Evolutionary conservation across 1,140 invertebrate genomes (phyloP).

Genomic region (Drosophila miranda): DNA sequence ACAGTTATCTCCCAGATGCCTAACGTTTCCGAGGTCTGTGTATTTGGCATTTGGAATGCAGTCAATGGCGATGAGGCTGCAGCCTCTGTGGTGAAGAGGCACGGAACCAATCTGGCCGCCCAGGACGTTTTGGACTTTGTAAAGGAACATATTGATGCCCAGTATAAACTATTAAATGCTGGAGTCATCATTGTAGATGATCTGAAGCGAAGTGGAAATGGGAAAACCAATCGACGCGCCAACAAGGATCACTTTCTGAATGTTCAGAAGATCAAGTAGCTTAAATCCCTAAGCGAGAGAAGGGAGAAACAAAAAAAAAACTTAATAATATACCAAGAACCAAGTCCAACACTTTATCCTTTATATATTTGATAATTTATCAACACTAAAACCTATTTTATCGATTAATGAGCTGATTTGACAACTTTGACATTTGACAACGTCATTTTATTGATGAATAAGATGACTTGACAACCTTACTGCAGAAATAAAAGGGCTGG

Average conservation of each 20-base stretch:
- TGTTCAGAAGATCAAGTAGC: not conserved
- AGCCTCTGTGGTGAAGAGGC: conserved; percentile 51
- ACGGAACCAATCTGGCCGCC: conserved; percentile 8
- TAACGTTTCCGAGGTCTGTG: conserved; percentile 59
- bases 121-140: conserved; percentile 29
- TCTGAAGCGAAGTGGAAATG: conserved; percentile 22
- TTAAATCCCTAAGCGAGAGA: too few species aligned
- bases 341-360: too few species aligned
- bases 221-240: conserved; percentile 28
- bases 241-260: conserved; percentile 22
- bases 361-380: too few species aligned
- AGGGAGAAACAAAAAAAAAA: too few species aligned
- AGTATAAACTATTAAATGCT: conserved; percentile 28
- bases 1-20: conserved; percentile 49
- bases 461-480: too few species aligned
- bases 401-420: too few species aligned
- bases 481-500: too few species aligned
- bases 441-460: too few species aligned
- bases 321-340: too few species aligned
- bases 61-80: conserved; percentile 53
- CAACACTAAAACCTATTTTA: too few species aligned
- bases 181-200: conserved; percentile 27
- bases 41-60: conserved; percentile 57
- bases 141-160: conserved; percentile 9
- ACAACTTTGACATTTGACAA: too few species aligned